Percentiles rank a stretch among this genome's conserved stretches.
Evolutionary conservation across 2,888 invertebrate species (phyloP).

Genomic region (Steinernema carpocapsae): DNA sequence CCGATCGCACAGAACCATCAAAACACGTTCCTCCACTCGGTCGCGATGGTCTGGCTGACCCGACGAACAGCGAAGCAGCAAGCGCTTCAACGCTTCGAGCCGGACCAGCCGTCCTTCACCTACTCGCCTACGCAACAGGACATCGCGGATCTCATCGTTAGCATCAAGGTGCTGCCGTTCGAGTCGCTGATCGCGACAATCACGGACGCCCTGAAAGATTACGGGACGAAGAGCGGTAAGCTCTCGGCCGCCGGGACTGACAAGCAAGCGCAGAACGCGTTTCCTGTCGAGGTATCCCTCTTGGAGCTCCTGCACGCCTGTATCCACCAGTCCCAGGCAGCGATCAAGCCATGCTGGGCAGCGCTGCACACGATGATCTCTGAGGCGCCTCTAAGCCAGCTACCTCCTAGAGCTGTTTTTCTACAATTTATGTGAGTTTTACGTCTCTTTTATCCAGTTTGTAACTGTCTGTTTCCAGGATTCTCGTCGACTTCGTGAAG

Average conservation of each 20-base stretch:
- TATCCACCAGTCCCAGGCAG: slow-evolving; percentile 73
- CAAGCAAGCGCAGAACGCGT: slow-evolving; percentile 36
- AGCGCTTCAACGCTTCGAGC: slow-evolving; percentile 52
- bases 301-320: slow-evolving; percentile 82
- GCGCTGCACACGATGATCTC: slow-evolving; percentile 79
- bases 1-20: slow-evolving; percentile 85
- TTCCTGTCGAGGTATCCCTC: slow-evolving; percentile 79
- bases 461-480: slow-evolving; percentile 69
- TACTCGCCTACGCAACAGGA: slow-evolving; percentile 75
- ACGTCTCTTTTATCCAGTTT: slow-evolving; percentile 16
- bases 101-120: slow-evolving; percentile 58
- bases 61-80: slow-evolving; percentile 38
- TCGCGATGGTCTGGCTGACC: slow-evolving; percentile 84
- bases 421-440: slow-evolving; percentile 76
- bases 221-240: slow-evolving; percentile 68
- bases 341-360: slow-evolving; percentile 81
- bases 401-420: slow-evolving; percentile 81
- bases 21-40: slow-evolving; percentile 80
- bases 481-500: slow-evolving; percentile 83
- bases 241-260: slow-evolving; percentile 14
- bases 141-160: slow-evolving; percentile 78
- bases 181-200: slow-evolving; percentile 83
- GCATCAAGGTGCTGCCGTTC: slow-evolving; percentile 82
- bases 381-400: slow-evolving; percentile 72
- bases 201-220: slow-evolving; percentile 81